phyloP scores from a whole-genome alignment of 2,113 vertebrate genomes.

The Mobula birostris region DNA sequence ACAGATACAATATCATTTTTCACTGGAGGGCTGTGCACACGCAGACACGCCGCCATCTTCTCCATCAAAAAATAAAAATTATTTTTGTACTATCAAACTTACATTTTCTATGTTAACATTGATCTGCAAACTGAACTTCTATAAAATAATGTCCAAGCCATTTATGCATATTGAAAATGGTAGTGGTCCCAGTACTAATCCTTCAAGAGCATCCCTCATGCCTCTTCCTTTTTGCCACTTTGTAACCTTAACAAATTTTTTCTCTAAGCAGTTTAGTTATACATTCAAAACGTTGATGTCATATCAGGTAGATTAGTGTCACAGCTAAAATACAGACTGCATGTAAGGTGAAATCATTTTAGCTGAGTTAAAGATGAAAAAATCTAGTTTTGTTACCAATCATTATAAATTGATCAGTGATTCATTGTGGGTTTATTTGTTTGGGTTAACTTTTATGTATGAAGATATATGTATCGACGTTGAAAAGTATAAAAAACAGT shows the following conservation, averaged over 20 bases:
- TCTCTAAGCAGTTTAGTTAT: not conserved
- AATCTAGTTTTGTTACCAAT: not conserved
- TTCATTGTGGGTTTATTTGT: not conserved
- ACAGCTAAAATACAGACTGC: not conserved
- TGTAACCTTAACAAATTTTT: too few relatives aligned
- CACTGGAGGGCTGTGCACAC: too few relatives aligned
- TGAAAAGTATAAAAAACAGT: too few relatives aligned
- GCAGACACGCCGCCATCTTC: too few relatives aligned
- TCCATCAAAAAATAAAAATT: too few relatives aligned
- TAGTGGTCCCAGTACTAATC: not conserved
- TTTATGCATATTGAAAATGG: too few relatives aligned
- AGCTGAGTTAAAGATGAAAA: not conserved
- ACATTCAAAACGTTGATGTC: not conserved
- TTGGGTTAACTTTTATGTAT: not conserved
- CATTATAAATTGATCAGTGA: not conserved
- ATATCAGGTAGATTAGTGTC: not conserved
- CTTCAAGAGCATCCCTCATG: too few relatives aligned
- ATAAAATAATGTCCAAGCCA: too few relatives aligned
- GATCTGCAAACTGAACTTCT: too few relatives aligned
- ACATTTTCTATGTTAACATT: too few relatives aligned
- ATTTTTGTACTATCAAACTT: too few relatives aligned
- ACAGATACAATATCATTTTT: too few relatives aligned
- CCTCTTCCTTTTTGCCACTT: not conserved
- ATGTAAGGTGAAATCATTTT: not conserved
- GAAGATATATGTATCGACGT: not conserved